Conservation (phyloP, 1,140 invertebrate genomes). For the Drosophila tristis region DNA sequence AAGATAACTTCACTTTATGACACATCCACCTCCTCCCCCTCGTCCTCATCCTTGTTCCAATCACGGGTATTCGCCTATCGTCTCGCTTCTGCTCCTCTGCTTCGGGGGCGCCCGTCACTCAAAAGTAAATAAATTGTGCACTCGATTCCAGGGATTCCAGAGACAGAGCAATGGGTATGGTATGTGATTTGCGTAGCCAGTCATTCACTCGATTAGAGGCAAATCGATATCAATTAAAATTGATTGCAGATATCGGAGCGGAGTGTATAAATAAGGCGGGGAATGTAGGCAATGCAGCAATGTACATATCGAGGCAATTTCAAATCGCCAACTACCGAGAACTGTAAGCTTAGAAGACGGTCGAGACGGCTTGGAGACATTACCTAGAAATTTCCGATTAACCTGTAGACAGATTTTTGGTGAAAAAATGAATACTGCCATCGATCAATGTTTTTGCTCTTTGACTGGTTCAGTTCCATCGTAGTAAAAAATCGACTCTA, state of each 20-base stretch:
- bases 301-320: too few species aligned
- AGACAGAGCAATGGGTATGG: not conserved
- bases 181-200: slow-evolving; percentile 10
- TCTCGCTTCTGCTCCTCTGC: not conserved
- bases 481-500: slow-evolving; percentile 37
- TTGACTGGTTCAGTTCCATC: not conserved
- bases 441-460: too few species aligned
- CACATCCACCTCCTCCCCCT: slow-evolving; percentile 17
- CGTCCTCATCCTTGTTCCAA: not conserved
- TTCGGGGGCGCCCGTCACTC: slow-evolving; percentile 21
- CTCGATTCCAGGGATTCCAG: too few species aligned
- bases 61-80: not conserved
- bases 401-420: too few species aligned
- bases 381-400: too few species aligned
- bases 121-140: slow-evolving; percentile 15
- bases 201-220: not conserved
- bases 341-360: too few species aligned
- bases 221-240: slow-evolving; percentile 34
- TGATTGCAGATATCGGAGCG: too few species aligned
- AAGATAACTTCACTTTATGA: slow-evolving; percentile 75
- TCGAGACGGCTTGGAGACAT: too few species aligned
- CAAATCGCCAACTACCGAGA: too few species aligned
- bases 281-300: too few species aligned
- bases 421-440: too few species aligned
- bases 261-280: too few species aligned